Evolutionary conservation across 1,140 invertebrate species (phyloP).

Genomic region (Dendroctonus ponderosae): DNA sequence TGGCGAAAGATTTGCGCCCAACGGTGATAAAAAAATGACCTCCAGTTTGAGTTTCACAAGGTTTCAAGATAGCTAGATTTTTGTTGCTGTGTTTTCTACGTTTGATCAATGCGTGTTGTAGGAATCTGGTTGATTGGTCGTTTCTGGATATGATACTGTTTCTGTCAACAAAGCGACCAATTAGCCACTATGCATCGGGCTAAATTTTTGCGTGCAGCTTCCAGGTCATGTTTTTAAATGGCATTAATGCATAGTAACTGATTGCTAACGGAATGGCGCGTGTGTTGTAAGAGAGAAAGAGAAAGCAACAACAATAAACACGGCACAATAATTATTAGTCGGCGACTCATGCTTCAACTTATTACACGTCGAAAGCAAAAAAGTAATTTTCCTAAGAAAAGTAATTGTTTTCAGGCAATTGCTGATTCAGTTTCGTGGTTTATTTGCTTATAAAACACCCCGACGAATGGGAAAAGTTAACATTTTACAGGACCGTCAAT

Average conservation of each 20-base stretch:
- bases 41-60: too few relatives aligned
- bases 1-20: too few relatives aligned
- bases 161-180: not conserved
- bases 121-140: conserved; percentile 5
- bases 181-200: too few relatives aligned
- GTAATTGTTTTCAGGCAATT: not conserved
- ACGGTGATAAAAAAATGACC: too few relatives aligned
- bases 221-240: too few relatives aligned
- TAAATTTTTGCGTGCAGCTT: too few relatives aligned
- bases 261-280: conserved; percentile 5
- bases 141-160: conserved; percentile 15
- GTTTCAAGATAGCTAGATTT: too few relatives aligned
- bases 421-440: not conserved
- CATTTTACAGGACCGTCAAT: too few relatives aligned
- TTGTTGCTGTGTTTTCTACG: too few relatives aligned
- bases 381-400: not conserved
- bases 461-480: too few relatives aligned
- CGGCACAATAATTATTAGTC: conserved; percentile 39
- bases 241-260: not conserved
- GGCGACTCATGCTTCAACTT: conserved; percentile 43
- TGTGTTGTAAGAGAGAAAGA: conserved; percentile 31
- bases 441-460: not conserved
- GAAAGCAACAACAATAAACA: conserved; percentile 47
- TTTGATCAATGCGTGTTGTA: not conserved
- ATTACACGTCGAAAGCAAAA: conserved; percentile 2